These are phyloP conservation scores for Agraylea sexmaculata DNA, from an alignment of 1,140 invertebrate genomes.

Conservation along the genomic window DNA sequence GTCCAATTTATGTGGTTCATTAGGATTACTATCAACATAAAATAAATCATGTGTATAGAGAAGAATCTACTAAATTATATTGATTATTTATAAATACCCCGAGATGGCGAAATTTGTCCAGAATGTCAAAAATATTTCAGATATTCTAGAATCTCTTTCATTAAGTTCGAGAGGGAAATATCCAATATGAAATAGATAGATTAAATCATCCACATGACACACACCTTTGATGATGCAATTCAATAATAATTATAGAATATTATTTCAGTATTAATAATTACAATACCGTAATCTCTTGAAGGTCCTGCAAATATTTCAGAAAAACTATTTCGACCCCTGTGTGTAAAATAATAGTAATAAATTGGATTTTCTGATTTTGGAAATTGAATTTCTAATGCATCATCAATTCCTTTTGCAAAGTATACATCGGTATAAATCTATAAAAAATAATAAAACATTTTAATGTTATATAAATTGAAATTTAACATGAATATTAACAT, in stretches of 20 bases:
- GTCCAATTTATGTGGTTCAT: conserved; percentile 1
- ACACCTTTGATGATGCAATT: conserved; percentile 16
- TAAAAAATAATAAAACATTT: conserved; percentile 6
- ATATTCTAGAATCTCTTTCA: conserved; percentile 8
- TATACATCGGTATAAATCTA: conserved; percentile 18
- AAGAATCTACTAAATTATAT: not conserved
- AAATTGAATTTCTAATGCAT: conserved; percentile 9
- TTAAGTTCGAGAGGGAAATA: conserved; percentile 9
- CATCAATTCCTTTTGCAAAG: conserved; percentile 16
- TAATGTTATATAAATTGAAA: not conserved
- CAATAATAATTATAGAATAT: not conserved
- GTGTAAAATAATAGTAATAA: conserved; percentile 18
- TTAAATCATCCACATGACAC: conserved; percentile 18
- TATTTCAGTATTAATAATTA: conserved; percentile 1
- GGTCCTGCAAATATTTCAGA: conserved; percentile 17
- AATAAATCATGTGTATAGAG: no score
- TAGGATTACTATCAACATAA: conserved; percentile 12
- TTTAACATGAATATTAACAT: conserved; percentile 23
- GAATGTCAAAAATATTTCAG: conserved; percentile 13
- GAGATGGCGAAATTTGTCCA: conserved; percentile 19
- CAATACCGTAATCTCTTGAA: conserved; percentile 17
- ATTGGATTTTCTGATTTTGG: conserved; percentile 7
- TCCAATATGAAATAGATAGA: conserved; percentile 15
- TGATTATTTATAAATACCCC: conserved; percentile 10
- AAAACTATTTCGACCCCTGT: conserved; percentile 16